Evolutionary conservation across 2,888 invertebrate genomes (phyloP).

Genomic region (Epistrophe grossulariae): DNA sequence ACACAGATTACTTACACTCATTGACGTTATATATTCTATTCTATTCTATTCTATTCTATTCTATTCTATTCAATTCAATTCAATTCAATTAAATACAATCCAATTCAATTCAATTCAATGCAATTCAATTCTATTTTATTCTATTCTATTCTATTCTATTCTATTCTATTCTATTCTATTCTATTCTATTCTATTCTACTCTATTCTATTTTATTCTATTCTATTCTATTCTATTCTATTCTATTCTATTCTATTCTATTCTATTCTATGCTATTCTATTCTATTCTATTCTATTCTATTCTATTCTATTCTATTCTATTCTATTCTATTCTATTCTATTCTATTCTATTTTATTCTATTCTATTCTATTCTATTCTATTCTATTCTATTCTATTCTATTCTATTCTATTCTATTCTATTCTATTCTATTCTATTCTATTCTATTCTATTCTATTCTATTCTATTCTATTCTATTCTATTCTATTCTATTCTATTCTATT

Average conservation of each 20-base stretch:
- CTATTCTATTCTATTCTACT: constrained; percentile 21
- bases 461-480: too few relatives aligned
- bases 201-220: constrained; percentile 21
- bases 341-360: constrained; percentile 17
- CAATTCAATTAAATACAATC: too few relatives aligned
- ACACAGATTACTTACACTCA: too few relatives aligned
- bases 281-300: constrained; percentile 15
- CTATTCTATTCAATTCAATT: neutral
- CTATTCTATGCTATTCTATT: constrained; percentile 19
- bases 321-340: constrained; percentile 21
- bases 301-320: constrained; percentile 18
- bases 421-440: too few relatives aligned
- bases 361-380: constrained; percentile 1
- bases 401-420: neutral
- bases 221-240: constrained; percentile 20
- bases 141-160: constrained; percentile 7
- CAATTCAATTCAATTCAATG: too few relatives aligned
- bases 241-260: constrained; percentile 20
- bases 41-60: constrained; percentile 23
- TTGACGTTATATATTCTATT: too few relatives aligned
- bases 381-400: constrained; percentile 1
- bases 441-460: too few relatives aligned
- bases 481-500: too few relatives aligned
- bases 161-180: constrained; percentile 23
- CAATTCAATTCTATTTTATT: too few relatives aligned